These are phyloP conservation scores for Clitarchus hookeri DNA, from an alignment of 2,888 invertebrate species.

Conservation along the genomic window DNA sequence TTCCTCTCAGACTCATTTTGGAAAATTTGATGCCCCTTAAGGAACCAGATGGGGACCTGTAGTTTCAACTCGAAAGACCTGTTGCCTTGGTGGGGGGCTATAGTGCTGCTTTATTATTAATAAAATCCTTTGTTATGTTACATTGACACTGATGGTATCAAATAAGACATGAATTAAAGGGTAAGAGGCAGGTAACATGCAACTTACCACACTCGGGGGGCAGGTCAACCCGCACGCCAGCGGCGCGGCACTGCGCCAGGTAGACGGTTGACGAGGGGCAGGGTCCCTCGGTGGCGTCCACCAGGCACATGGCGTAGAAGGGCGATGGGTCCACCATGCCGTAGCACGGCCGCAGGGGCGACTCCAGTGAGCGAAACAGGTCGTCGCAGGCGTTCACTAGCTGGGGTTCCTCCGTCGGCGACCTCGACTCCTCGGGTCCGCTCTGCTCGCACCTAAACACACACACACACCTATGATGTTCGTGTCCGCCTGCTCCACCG, in stretches of 20 bases:
- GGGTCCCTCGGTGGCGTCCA: slow-evolving; percentile 49
- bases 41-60: too few species aligned
- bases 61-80: too few species aligned
- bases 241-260: slow-evolving; percentile 52
- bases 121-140: too few species aligned
- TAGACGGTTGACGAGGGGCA: slow-evolving; percentile 55
- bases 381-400: slow-evolving; percentile 29
- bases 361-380: slow-evolving; percentile 42
- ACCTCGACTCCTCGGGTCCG: background rate
- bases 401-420: background rate
- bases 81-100: too few species aligned
- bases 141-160: too few species aligned
- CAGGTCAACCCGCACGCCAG: slow-evolving; percentile 53
- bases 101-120: too few species aligned
- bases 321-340: slow-evolving; percentile 52
- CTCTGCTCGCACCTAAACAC: background rate
- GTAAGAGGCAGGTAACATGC: background rate
- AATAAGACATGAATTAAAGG: too few species aligned
- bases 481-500: too few species aligned
- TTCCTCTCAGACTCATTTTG: too few species aligned
- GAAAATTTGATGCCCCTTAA: too few species aligned
- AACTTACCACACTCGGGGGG: slow-evolving; percentile 56
- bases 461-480: too few species aligned
- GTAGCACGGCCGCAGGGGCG: slow-evolving; percentile 56
- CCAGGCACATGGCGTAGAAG: slow-evolving; percentile 53